Evolutionary conservation across 2,113 vertebrate species (phyloP), one percentile per base, ranked within the genome.

Genomic region (Chamaea fasciata): DNA sequence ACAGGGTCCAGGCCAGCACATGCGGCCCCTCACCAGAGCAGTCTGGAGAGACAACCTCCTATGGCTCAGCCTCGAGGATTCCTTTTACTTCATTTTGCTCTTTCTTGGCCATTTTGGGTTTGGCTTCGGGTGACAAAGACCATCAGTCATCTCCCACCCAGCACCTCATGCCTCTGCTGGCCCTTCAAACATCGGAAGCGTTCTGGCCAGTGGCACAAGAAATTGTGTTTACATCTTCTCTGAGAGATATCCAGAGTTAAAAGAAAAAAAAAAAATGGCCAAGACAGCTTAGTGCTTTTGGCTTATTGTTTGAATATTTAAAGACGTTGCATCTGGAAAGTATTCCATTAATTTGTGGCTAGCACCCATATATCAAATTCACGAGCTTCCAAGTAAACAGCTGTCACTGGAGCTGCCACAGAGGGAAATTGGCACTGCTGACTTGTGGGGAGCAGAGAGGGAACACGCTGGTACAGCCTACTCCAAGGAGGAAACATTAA

Each of bases 341-440:
- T 97, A 97, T 98, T 98, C 96, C 88, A 95, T 97, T 97, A 97
- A 97, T 97, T 98, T 98, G 97, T 95, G 97, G 97, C 96, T 96
- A 98, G 95, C 94, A 96, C 97, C 75, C 64, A 97, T 98, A 95
- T 92, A 98, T 97, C 97, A 98, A 93, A 94, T 95, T 96, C 92
- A 92, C 94, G 95, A 97, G 94, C 94, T 98, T 97, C 97, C 97
- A 97, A 98, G 95, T 98, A 98, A 98, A 97, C 97, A 98, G 92
- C 95, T 97, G 96, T 96, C 95, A 95, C 76, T 90, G 89, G 76
- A 94, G 90, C 95, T 94, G 90, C 94, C 92, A 90, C 3, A 3
- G 87, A 96, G 89, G 94, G 97, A 96, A 98, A 96, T 97, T 97
- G 97, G 97, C 97, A 96, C 95, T 63, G 83, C 94, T 96, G 92